phyloP scores from a whole-genome alignment of 2,888 invertebrate genomes.

The Hyposoter dolosus region DNA sequence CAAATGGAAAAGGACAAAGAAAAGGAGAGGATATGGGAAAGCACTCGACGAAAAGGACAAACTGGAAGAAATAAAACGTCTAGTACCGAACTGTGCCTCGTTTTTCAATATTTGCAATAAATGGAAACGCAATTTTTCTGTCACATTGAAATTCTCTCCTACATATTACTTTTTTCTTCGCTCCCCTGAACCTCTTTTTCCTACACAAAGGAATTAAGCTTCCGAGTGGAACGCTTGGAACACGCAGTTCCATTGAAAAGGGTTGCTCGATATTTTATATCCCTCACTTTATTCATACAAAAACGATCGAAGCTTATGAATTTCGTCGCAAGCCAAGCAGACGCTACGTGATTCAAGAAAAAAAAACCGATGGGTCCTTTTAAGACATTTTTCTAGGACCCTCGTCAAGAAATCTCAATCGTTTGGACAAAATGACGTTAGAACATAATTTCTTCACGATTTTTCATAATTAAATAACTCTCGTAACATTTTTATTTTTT shows the following conservation, averaged over 20 bases:
- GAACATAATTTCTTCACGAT: not conserved
- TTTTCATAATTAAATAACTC: not conserved
- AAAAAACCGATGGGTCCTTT: not conserved
- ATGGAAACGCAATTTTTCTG: slow-evolving; percentile 40
- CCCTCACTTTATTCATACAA: not conserved
- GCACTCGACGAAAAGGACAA: no score
- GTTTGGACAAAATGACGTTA: not conserved
- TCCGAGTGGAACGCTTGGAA: slow-evolving; percentile 18
- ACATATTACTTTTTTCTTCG: slow-evolving; percentile 9
- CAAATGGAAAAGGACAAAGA: no score
- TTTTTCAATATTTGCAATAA: not conserved
- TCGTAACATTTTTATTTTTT: not conserved
- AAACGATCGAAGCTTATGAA: not conserved
- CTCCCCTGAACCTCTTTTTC: not conserved
- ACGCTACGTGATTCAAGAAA: not conserved
- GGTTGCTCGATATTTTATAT: slow-evolving; percentile 30
- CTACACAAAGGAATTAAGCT: not conserved
- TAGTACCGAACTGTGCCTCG: not conserved
- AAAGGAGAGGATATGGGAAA: not conserved
- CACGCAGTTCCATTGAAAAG: slow-evolving; percentile 51
- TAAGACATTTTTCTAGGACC: not conserved
- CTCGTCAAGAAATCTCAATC: not conserved
- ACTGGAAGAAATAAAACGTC: not conserved
- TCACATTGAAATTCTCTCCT: not conserved
- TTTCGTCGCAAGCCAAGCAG: not conserved